Evolutionary conservation across 2,113 vertebrate species (phyloP), one percentile per base, ranked within the genome.

Genomic region (Gorsachius goisagi): DNA sequence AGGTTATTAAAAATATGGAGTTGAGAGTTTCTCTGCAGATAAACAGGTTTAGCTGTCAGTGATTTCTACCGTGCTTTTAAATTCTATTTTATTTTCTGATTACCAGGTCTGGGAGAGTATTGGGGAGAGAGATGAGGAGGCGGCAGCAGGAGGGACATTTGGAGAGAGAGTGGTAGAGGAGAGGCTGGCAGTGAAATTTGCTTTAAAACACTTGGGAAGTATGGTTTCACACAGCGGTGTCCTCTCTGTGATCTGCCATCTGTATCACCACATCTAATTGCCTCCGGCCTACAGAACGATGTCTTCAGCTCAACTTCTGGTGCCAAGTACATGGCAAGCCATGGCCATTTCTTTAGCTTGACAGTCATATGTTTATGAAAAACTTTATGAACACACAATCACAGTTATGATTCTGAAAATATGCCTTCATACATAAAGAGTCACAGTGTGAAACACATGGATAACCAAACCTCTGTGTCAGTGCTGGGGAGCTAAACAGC

Each of bases 401-500:
- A 0, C 56, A 27, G 33, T 68, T 79, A 21, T 1, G 10, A 47
- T 52, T 67, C 63, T 81, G 20, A 88, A 82, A 83, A 83, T 53
- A 41, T 2, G 8, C 67, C 11, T 8, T 22, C 49, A 20, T 67
- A 10, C 37, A 1, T 1, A 4, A 85, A 44, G 49, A 79, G 35
- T 37, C 2, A 0, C 56, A 28, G 37, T 8, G 26, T 52, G 89
- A 67, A 75, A 22, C 59, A 35, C 11, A 0, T 2, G 11, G 58
- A 28, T 39, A 28, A 53, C 63, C 22, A 66, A 75, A 81, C 28
- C 56, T 72, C 41, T 53, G 14, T 37, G 63, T 45, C 44, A 26
- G 55, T 62, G 44, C 88, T 56, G 75, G 53, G 53, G 67, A 58
- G 15, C 24, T 80, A 27, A 62, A 85, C 13, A 14, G 37, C 28